Conservation (phyloP, 2,113 vertebrate genomes). For the Xiphophorus couchianus region DNA sequence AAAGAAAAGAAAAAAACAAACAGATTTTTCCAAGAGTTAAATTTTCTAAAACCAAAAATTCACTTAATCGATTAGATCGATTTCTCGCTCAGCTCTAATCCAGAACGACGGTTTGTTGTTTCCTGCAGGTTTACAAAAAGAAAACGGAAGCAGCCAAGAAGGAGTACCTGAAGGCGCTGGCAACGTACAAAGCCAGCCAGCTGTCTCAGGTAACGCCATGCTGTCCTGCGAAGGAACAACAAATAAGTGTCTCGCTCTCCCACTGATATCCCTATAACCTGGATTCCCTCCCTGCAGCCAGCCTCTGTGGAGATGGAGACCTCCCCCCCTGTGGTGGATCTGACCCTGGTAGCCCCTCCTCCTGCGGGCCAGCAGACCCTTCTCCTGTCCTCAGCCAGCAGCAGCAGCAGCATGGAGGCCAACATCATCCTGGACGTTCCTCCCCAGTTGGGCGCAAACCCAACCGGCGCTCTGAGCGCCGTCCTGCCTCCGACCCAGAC, state of each 20-base stretch:
- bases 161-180: slow-evolving; percentile 89
- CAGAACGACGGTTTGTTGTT: slow-evolving; percentile 8
- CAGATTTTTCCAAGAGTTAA: no score
- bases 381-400: slow-evolving; percentile 33
- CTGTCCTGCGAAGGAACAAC: not conserved
- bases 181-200: slow-evolving; percentile 87
- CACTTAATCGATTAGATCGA: no score
- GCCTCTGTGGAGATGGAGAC: slow-evolving; percentile 70
- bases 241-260: not conserved
- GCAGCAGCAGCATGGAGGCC: slow-evolving; percentile 27
- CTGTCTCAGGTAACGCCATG: slow-evolving; percentile 82
- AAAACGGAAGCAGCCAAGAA: slow-evolving; percentile 89
- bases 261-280: not conserved
- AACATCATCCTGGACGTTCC: slow-evolving; percentile 81
- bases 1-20: no score
- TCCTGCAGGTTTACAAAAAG: slow-evolving; percentile 85
- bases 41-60: no score
- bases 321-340: slow-evolving; percentile 42
- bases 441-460: slow-evolving; percentile 74
- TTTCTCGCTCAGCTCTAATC: not conserved
- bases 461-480: slow-evolving; percentile 50
- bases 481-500: slow-evolving; percentile 59
- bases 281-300: slow-evolving; percentile 45
- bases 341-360: slow-evolving; percentile 4
- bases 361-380: slow-evolving; percentile 19